Conservation (phyloP, 2,113 vertebrate genomes). For the Pseudopodoces humilis region DNA sequence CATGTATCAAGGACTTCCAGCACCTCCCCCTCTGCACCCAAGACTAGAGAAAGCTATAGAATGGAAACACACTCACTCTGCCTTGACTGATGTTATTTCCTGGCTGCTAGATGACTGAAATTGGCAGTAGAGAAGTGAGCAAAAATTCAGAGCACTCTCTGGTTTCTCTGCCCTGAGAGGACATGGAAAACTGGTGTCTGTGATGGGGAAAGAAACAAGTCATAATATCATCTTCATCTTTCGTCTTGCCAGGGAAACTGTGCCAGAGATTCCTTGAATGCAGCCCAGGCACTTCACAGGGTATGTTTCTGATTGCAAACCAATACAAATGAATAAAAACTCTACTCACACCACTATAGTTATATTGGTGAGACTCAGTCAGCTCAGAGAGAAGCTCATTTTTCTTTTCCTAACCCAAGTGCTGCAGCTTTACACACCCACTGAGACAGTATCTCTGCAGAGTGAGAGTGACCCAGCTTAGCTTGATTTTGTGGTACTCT, state of each 20-base stretch:
- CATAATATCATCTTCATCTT: background rate
- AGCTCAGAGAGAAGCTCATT: background rate
- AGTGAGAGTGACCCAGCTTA: background rate
- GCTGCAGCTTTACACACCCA: background rate
- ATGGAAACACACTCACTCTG: background rate
- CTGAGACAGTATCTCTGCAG: background rate
- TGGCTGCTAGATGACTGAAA: background rate
- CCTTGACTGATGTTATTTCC: background rate
- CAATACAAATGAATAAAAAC: background rate
- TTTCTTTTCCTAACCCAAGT: background rate
- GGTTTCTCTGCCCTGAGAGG: background rate
- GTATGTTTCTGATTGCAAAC: conserved; percentile 17
- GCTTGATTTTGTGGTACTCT: background rate
- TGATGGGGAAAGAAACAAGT: background rate
- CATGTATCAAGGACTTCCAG: background rate
- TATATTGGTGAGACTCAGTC: background rate
- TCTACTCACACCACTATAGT: background rate
- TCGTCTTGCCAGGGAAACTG: background rate
- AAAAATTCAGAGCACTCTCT: background rate
- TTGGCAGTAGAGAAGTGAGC: background rate
- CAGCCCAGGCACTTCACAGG: background rate
- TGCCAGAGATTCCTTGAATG: background rate
- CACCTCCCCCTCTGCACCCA: background rate
- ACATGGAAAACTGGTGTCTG: background rate
- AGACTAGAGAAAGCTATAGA: background rate